Conservation (phyloP, 2,113 vertebrate species). For the Caranx melampygus region DNA sequence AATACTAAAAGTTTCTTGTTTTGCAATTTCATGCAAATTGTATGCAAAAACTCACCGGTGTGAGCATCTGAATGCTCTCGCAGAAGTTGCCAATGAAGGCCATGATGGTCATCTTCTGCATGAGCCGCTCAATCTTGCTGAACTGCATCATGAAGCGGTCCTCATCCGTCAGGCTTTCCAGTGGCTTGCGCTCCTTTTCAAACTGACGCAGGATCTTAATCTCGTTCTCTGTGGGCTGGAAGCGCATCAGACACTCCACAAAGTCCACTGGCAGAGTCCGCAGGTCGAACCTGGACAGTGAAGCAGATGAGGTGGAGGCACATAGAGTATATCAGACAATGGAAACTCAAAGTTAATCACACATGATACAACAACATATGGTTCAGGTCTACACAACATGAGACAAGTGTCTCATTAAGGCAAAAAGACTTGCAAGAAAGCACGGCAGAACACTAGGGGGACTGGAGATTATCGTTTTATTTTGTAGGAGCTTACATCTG, state of each 20-base stretch:
- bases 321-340: neutral
- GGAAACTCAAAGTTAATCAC: neutral
- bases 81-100: constrained; percentile 94
- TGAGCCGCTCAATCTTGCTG: constrained; percentile 94
- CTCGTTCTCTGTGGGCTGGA: constrained; percentile 93
- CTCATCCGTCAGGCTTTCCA: constrained; percentile 92
- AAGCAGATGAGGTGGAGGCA: too few species aligned
- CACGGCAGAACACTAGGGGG: neutral
- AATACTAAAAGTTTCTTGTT: neutral
- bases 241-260: constrained; percentile 94
- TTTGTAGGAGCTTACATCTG: constrained; percentile 84
- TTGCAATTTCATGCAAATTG: neutral
- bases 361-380: too few species aligned
- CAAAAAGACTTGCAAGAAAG: too few species aligned
- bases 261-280: constrained; percentile 92
- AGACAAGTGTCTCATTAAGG: too few species aligned
- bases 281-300: constrained; percentile 88
- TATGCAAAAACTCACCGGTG: constrained; percentile 85
- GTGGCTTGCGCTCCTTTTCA: constrained; percentile 91
- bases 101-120: constrained; percentile 97
- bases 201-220: constrained; percentile 91
- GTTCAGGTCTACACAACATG: too few species aligned
- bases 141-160: constrained; percentile 98
- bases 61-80: constrained; percentile 93
- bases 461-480: neutral